These are phyloP conservation scores for Trinorchestia longiramus DNA, from an alignment of 1,140 invertebrate genomes.

Conservation along the genomic window DNA sequence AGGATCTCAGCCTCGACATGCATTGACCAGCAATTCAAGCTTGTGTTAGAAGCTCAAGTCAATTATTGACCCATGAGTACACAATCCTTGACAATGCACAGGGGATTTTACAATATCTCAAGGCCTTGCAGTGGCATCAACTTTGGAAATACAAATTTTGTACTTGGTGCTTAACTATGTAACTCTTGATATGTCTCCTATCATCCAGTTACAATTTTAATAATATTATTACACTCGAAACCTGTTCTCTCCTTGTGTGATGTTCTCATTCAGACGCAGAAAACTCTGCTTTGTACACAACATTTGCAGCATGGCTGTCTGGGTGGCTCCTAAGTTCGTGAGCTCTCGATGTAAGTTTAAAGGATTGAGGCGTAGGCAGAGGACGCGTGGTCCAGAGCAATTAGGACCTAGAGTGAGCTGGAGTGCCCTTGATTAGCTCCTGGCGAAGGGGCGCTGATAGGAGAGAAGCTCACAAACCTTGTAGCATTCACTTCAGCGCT, in stretches of 20 bases:
- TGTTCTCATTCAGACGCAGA: neutral
- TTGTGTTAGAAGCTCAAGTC: neutral
- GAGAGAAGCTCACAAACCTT: neutral
- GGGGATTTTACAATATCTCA: neutral
- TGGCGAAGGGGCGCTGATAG: neutral
- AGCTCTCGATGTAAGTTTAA: neutral
- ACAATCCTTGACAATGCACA: neutral
- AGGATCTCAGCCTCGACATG: neutral
- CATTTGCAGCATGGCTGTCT: neutral
- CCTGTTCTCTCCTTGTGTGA: neutral
- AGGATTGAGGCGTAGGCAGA: conserved; percentile 40
- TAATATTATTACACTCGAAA: neutral
- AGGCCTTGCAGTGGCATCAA: neutral
- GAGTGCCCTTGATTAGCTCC: conserved; percentile 49
- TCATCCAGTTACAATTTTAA: neutral
- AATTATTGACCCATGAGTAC: neutral
- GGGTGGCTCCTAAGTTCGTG: neutral
- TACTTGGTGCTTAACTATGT: neutral
- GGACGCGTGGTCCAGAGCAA: conserved; percentile 44
- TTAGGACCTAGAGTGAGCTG: conserved; percentile 38
- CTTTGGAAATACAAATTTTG: neutral
- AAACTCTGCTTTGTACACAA: neutral
- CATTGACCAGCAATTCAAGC: neutral
- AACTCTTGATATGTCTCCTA: neutral
- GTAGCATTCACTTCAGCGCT: neutral